Evolutionary conservation across 2,113 vertebrate genomes (phyloP).

Genomic region (Misgurnus anguillicaudatus): DNA sequence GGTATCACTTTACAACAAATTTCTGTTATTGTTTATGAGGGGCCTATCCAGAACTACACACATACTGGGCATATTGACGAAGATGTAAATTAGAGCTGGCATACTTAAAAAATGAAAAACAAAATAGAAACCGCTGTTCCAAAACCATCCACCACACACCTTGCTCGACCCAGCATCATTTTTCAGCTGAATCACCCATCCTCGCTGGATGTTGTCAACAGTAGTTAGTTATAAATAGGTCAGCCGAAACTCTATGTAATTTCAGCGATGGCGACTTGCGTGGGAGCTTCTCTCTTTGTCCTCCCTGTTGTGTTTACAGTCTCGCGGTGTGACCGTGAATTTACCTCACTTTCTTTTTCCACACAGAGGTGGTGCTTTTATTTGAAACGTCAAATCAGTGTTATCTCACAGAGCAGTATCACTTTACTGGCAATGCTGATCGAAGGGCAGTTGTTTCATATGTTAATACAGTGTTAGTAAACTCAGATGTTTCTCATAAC

Average conservation of each 20-base stretch:
- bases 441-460: neutral
- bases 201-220: neutral
- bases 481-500: neutral
- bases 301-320: slow-evolving; percentile 35
- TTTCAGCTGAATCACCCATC: slow-evolving; percentile 11
- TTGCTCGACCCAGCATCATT: neutral
- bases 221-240: slow-evolving; percentile 31
- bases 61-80: neutral
- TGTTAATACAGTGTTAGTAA: neutral
- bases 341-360: slow-evolving; percentile 35
- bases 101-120: neutral
- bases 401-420: neutral
- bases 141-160: neutral
- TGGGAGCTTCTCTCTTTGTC: slow-evolving; percentile 12
- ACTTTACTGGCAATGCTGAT: slow-evolving; percentile 4
- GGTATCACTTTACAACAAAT: slow-evolving; percentile 54
- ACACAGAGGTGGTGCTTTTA: neutral
- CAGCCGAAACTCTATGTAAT: neutral
- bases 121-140: neutral
- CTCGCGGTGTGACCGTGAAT: slow-evolving; percentile 3
- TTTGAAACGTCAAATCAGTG: slow-evolving; percentile 1
- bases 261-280: neutral
- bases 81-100: neutral
- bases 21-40: slow-evolving; percentile 42
- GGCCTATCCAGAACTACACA: slow-evolving; percentile 10